Conservation (phyloP, 2,113 vertebrate genomes). For the Microtus pennsylvanicus region DNA sequence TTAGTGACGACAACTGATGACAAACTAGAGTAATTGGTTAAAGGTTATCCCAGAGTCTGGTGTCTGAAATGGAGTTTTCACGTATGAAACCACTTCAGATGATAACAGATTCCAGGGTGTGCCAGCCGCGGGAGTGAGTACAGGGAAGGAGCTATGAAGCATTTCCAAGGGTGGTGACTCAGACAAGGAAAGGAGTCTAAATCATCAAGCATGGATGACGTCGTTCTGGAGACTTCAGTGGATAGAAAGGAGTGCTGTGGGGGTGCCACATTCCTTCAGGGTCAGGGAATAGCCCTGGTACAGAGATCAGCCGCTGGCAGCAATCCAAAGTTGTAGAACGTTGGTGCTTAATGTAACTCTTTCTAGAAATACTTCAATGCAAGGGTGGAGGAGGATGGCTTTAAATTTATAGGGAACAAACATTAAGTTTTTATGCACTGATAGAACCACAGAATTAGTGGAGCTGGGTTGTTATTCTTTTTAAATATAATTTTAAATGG, state of each 20-base stretch:
- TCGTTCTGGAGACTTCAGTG: neutral
- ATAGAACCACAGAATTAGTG: neutral
- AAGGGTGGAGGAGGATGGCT: neutral
- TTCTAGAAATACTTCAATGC: neutral
- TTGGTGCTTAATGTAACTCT: neutral
- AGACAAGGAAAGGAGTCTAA: neutral
- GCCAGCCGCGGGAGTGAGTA: neutral
- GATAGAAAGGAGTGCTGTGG: neutral
- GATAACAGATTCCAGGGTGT: slow-evolving; percentile 11
- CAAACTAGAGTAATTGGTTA: neutral
- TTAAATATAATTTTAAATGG: slow-evolving; percentile 7
- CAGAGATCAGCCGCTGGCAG: neutral
- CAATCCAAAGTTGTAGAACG: neutral
- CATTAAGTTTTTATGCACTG: neutral
- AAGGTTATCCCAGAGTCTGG: neutral
- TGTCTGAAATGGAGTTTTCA: neutral
- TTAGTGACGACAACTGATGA: neutral
- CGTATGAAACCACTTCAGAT: neutral
- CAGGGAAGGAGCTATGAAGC: neutral
- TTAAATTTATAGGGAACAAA: neutral
- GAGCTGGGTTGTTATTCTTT: neutral
- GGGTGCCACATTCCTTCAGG: neutral
- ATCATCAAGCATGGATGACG: neutral
- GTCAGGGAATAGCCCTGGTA: neutral
- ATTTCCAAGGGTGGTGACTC: neutral